phyloP scores from a whole-genome alignment of 2,113 vertebrate genomes.

The Nasalis larvatus region DNA sequence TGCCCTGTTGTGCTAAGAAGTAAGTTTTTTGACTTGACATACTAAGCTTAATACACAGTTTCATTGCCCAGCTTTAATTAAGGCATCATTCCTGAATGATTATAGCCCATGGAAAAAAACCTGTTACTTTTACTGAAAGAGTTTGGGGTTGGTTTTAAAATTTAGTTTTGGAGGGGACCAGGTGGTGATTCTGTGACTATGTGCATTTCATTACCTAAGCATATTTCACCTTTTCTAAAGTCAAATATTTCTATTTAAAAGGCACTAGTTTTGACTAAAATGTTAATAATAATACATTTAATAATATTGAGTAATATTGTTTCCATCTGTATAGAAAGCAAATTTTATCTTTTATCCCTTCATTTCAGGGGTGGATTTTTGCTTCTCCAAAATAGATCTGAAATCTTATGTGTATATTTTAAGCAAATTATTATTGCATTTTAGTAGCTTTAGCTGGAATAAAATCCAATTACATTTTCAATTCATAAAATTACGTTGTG shows the following conservation, averaged over 20 bases:
- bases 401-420: conserved; percentile 45
- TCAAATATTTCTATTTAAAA: conserved; percentile 20
- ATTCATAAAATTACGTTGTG: not conserved
- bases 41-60: conserved; percentile 67
- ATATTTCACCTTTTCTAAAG: conserved; percentile 30
- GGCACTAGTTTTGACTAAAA: not conserved
- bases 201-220: not conserved
- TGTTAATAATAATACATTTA: not conserved
- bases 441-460: not conserved
- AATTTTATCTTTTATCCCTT: not conserved
- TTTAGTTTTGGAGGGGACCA: conserved; percentile 25
- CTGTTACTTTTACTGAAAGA: conserved; percentile 43
- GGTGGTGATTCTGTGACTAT: conserved; percentile 28
- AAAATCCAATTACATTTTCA: not conserved
- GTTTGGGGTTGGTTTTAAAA: conserved; percentile 10
- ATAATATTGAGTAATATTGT: not conserved
- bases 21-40: conserved; percentile 63
- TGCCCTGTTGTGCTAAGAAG: conserved; percentile 48
- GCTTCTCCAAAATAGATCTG: conserved; percentile 15
- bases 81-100: conserved; percentile 20
- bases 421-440: conserved; percentile 30
- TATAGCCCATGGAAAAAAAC: conserved; percentile 60
- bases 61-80: conserved; percentile 77
- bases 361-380: not conserved
- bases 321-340: conserved; percentile 11